These are phyloP conservation scores for Brachyistius frenatus DNA, from an alignment of 2,113 vertebrate species.

Conservation along the genomic window DNA sequence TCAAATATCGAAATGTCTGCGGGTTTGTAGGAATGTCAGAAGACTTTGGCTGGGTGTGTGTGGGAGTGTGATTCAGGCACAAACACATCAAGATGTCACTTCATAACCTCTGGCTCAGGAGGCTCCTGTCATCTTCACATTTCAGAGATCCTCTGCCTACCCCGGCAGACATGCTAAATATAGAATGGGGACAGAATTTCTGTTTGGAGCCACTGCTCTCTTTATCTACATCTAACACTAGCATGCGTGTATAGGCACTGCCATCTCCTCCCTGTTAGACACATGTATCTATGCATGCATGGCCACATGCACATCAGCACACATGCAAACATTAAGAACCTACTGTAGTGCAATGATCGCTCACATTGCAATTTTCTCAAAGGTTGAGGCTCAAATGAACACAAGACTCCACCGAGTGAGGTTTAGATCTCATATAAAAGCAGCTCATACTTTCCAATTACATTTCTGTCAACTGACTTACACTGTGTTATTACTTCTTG, in stretches of 20 bases:
- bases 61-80: conserved; percentile 74
- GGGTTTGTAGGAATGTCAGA: conserved; percentile 65
- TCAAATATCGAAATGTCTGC: conserved; percentile 65
- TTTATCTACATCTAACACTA: conserved; percentile 72
- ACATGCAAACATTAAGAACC: background rate
- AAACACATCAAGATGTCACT: conserved; percentile 83
- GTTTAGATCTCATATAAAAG: conserved; percentile 36
- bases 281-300: conserved; percentile 4
- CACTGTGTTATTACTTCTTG: conserved; percentile 75
- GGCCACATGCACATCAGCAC: conserved; percentile 1
- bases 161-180: conserved; percentile 83
- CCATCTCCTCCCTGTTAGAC: conserved; percentile 27
- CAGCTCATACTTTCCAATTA: conserved; percentile 72
- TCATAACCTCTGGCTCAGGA: conserved; percentile 82
- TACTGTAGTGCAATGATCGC: background rate
- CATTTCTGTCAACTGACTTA: conserved; percentile 71
- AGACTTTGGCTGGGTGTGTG: conserved; percentile 62
- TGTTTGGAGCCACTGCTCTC: conserved; percentile 72
- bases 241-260: conserved; percentile 28
- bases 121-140: conserved; percentile 84
- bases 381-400: conserved; percentile 20
- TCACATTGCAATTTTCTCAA: background rate
- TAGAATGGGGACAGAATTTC: conserved; percentile 80
- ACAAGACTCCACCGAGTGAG: conserved; percentile 2
- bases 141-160: conserved; percentile 80